These are phyloP conservation scores for Mercenaria mercenaria DNA, from an alignment of 1,140 invertebrate genomes.

Conservation along the genomic window DNA sequence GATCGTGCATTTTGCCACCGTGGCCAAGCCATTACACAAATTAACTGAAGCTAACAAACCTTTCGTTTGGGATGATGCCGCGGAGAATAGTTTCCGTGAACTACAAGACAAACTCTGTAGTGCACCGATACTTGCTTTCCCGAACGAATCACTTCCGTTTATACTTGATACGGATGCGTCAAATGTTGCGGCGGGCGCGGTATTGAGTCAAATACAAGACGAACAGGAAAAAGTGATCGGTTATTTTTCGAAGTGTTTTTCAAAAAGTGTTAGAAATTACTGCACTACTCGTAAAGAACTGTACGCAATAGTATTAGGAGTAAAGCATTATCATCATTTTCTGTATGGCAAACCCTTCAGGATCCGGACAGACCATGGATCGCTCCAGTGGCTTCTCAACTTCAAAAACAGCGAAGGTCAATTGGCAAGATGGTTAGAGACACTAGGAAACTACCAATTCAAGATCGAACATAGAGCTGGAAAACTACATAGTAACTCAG, in stretches of 20 bases:
- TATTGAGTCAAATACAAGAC: constrained; percentile 15
- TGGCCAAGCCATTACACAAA: background rate
- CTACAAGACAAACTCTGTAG: background rate
- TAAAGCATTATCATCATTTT: constrained; percentile 67
- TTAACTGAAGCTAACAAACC: background rate
- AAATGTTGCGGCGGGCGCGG: background rate
- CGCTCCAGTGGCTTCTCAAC: constrained; percentile 63
- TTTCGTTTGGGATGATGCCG: constrained; percentile 23
- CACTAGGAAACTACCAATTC: constrained; percentile 63
- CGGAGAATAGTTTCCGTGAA: background rate
- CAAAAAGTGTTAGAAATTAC: constrained; percentile 12
- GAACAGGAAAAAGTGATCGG: background rate
- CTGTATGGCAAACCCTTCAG: constrained; percentile 67
- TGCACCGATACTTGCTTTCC: constrained; percentile 13
- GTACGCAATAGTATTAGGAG: constrained; percentile 59
- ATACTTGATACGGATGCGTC: background rate
- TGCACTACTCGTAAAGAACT: constrained; percentile 34
- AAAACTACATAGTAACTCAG: too few relatives aligned
- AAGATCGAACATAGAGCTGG: constrained; percentile 61
- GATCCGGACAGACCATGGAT: too few relatives aligned
- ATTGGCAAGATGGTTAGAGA: constrained; percentile 75
- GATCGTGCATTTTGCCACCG: background rate
- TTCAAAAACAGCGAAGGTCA: constrained; percentile 67
- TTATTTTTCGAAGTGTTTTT: background rate
- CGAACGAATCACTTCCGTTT: background rate